Evolutionary conservation across 2,797 vertebrate species (phyloP).

Genomic region (Micrastur ruficollis): DNA sequence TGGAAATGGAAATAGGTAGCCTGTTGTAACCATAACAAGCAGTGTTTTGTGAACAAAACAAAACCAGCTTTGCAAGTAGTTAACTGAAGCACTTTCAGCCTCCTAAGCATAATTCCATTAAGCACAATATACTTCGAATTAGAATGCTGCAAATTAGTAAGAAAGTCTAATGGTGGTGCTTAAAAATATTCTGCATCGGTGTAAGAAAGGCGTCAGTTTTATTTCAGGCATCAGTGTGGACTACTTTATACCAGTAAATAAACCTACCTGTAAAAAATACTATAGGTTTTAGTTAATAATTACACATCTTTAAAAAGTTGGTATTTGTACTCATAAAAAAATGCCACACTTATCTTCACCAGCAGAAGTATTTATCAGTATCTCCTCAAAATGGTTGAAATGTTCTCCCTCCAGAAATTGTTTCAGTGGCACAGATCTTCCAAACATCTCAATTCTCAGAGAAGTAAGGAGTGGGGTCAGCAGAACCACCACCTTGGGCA

Average conservation of each 20-base stretch:
- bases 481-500: neutral
- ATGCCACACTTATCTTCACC: neutral
- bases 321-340: neutral
- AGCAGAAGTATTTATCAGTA: neutral
- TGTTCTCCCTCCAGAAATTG: neutral
- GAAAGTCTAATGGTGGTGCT: neutral
- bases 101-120: neutral
- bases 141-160: neutral
- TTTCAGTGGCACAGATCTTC: neutral
- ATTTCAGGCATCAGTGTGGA: neutral
- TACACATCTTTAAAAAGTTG: neutral
- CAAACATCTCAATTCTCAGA: neutral
- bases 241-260: neutral
- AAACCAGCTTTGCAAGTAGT: neutral
- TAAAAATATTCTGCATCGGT: neutral
- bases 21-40: neutral
- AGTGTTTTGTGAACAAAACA: neutral
- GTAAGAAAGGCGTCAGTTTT: neutral
- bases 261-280: neutral
- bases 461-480: neutral
- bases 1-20: neutral
- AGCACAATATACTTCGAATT: neutral
- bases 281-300: neutral
- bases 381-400: neutral
- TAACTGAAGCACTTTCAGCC: neutral